phyloP scores from a whole-genome alignment of 2,888 invertebrate genomes.

The Sussaba pulchella region DNA sequence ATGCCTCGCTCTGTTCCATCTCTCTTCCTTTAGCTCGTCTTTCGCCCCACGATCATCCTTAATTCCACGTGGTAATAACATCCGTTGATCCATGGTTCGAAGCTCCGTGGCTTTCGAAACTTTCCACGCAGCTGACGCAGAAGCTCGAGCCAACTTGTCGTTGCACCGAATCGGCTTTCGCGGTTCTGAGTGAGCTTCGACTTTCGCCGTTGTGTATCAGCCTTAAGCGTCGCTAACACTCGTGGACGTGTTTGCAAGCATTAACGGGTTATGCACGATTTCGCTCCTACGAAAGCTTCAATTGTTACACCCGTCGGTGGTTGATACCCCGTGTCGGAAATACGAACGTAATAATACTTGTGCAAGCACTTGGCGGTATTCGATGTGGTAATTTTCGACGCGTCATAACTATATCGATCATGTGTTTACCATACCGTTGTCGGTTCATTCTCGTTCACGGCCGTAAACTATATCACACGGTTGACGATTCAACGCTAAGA shows the following conservation, averaged over 20 bases:
- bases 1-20: not conserved
- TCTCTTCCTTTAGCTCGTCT: slow-evolving; percentile 4
- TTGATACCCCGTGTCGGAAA: not conserved
- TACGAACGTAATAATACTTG: no score
- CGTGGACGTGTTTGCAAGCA: not conserved
- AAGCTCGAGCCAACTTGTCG: slow-evolving; percentile 25
- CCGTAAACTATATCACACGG: no score
- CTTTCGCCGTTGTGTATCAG: not conserved
- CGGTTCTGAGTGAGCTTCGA: not conserved
- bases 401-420: no score
- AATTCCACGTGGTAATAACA: slow-evolving; percentile 47
- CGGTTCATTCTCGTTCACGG: no score
- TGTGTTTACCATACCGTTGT: no score
- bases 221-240: slow-evolving; percentile 6
- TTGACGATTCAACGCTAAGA: no score
- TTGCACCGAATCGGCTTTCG: slow-evolving; percentile 4
- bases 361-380: no score
- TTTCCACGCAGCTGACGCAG: slow-evolving; percentile 35
- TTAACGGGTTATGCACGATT: not conserved
- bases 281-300: not conserved
- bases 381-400: no score
- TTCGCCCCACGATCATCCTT: slow-evolving; percentile 23
- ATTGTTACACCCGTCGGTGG: not conserved
- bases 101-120: slow-evolving; percentile 28
- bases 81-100: slow-evolving; percentile 46